Evolutionary conservation across 1,140 invertebrate genomes (phyloP).

Genomic region (Paraescarpia echinospica): DNA sequence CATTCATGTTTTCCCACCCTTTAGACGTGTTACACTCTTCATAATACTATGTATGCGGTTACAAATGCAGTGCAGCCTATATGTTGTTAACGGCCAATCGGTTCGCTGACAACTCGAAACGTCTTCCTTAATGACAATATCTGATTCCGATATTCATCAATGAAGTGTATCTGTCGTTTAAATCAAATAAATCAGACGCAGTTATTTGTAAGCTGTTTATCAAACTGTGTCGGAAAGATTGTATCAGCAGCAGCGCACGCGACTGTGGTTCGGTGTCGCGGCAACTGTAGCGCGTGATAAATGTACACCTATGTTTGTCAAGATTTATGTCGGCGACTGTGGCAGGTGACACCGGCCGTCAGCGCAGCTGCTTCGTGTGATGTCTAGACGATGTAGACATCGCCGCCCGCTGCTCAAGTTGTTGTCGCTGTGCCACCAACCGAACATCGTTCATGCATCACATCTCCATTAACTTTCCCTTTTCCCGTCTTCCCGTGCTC

Average conservation of each 20-base stretch:
- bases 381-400: not conserved
- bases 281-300: not conserved
- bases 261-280: not conserved
- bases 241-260: not conserved
- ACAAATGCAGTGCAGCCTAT: not conserved
- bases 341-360: not conserved
- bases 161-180: conserved; percentile 5
- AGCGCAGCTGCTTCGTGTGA: not conserved
- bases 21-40: not conserved
- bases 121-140: not conserved
- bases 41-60: not conserved
- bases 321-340: not conserved
- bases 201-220: conserved; percentile 1
- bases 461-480: not conserved
- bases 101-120: not conserved
- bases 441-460: not conserved
- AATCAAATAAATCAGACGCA: not conserved
- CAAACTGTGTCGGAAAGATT: not conserved
- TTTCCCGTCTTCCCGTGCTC: too few species aligned
- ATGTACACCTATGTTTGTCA: not conserved
- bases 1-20: not conserved
- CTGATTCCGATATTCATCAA: conserved; percentile 1
- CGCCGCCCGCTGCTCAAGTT: not conserved
- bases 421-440: not conserved
- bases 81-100: not conserved